These are phyloP conservation scores for Haliclona indistincta DNA, from an alignment of 37 sponge, comb jelly and placozoan species.

Conservation along the genomic window DNA sequence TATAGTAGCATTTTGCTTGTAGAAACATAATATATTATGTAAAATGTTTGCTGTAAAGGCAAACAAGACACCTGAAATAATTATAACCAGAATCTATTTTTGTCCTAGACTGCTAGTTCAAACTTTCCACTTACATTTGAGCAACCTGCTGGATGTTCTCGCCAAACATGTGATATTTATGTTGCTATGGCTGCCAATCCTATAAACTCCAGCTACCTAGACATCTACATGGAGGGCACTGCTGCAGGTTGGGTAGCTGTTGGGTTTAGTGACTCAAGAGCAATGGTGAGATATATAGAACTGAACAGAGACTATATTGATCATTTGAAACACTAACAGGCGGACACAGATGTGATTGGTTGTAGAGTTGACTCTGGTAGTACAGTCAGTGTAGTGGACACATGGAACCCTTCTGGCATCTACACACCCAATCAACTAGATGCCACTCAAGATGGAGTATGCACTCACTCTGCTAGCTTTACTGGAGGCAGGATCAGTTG, in stretches of 20 bases:
- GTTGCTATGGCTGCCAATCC: conserved; percentile 11
- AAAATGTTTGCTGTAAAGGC: neutral
- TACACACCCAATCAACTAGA: neutral
- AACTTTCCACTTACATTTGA: neutral
- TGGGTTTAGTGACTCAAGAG: conserved; percentile 23
- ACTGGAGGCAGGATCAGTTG: conserved; percentile 30
- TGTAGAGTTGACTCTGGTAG: neutral
- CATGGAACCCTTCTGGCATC: conserved; percentile 12
- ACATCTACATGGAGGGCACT: conserved; percentile 30
- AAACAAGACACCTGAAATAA: neutral
- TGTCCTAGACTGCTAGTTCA: too few relatives aligned
- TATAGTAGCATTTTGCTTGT: too few relatives aligned
- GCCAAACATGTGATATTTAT: neutral
- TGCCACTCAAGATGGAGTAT: neutral
- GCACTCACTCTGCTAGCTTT: neutral
- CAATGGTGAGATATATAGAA: conserved; percentile 47
- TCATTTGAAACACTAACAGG: neutral
- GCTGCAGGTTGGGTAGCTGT: conserved; percentile 40
- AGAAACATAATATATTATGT: too few relatives aligned
- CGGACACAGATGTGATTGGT: conserved; percentile 20
- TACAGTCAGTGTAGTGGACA: conserved; percentile 1
- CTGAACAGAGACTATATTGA: too few relatives aligned
- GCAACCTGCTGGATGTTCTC: neutral
- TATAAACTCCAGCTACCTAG: conserved; percentile 14
- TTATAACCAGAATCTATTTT: too few relatives aligned